A percentile compares a stretch with the other conserved stretches of the same genome.
Conservation (phyloP, 2,797 vertebrate species). For the Argyrosomus regius region DNA sequence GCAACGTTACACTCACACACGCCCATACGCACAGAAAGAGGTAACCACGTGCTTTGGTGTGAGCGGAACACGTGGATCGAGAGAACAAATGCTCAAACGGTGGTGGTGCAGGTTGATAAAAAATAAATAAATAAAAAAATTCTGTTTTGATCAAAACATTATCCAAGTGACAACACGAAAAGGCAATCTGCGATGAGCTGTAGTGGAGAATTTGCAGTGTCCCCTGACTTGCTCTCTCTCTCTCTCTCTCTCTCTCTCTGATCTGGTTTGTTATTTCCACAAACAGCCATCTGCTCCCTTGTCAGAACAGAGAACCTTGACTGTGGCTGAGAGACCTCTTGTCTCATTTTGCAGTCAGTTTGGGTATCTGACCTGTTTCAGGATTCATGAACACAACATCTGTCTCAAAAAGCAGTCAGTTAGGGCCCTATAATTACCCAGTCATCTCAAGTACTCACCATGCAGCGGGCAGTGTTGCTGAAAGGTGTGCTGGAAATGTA, state of each 20-base stretch:
- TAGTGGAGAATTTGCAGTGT: slow-evolving; percentile 47
- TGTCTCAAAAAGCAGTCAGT: slow-evolving; percentile 65
- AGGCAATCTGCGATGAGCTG: slow-evolving; percentile 48
- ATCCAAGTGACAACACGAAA: slow-evolving; percentile 61
- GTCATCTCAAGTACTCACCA: slow-evolving; percentile 30
- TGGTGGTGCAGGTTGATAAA: slow-evolving; percentile 16
- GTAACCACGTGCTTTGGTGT: neutral
- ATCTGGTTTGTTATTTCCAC: slow-evolving; percentile 74
- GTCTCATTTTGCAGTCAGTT: slow-evolving; percentile 78
- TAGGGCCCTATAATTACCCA: slow-evolving; percentile 47
- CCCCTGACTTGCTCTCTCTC: slow-evolving; percentile 43
- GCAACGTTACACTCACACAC: slow-evolving; percentile 1
- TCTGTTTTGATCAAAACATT: slow-evolving; percentile 51
- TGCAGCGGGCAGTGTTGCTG: neutral
- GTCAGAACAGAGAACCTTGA: slow-evolving; percentile 76
- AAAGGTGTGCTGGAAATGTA: slow-evolving; percentile 1
- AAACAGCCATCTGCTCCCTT: slow-evolving; percentile 79
- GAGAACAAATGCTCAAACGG: slow-evolving; percentile 9
- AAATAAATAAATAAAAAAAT: neutral
- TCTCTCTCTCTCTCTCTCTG: slow-evolving; percentile 48
- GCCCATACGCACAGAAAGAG: neutral
- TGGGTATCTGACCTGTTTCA: slow-evolving; percentile 71
- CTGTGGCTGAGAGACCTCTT: slow-evolving; percentile 74
- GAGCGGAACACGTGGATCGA: neutral
- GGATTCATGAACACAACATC: slow-evolving; percentile 74